A percentile compares a stretch with the other conserved stretches of the same genome.
Evolutionary conservation across 2,797 vertebrate species (phyloP).

Genomic region (Pelochelys cantorii): DNA sequence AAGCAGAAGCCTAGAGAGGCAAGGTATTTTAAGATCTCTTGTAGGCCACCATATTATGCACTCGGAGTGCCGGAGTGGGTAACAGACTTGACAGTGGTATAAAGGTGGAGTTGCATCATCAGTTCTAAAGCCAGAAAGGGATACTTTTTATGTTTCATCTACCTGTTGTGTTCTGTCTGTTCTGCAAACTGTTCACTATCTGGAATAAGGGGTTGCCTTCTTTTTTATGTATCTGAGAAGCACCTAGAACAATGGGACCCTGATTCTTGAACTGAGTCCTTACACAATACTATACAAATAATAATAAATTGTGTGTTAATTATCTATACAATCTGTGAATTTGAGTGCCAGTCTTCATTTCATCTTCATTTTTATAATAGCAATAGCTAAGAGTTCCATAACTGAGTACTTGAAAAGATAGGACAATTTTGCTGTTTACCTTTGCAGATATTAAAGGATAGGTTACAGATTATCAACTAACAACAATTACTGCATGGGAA

Average conservation of each 20-base stretch:
- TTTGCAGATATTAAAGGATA: too few relatives aligned
- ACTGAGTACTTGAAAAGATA: too few relatives aligned
- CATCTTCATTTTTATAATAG: not conserved
- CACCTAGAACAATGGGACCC: not conserved
- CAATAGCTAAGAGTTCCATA: not conserved
- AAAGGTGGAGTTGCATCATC: not conserved
- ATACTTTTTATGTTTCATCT: not conserved
- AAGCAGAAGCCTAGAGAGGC: too few relatives aligned
- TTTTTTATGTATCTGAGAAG: not conserved
- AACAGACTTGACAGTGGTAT: too few relatives aligned
- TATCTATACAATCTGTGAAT: not conserved
- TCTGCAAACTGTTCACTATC: not conserved
- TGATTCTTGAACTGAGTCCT: not conserved
- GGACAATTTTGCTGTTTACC: too few relatives aligned
- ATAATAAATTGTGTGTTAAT: not conserved
- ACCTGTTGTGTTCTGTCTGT: not conserved
- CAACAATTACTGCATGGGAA: not conserved
- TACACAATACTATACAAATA: not conserved
- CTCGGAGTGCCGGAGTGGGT: too few relatives aligned
- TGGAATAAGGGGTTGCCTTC: not conserved
- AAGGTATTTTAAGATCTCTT: too few relatives aligned
- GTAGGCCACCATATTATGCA: too few relatives aligned
- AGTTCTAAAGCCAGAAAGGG: not conserved
- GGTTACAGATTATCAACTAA: accelerated
- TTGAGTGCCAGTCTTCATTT: not conserved